These are phyloP conservation scores for Sapajus apella DNA, from an alignment of 2,113 vertebrate species.

Conservation along the genomic window DNA sequence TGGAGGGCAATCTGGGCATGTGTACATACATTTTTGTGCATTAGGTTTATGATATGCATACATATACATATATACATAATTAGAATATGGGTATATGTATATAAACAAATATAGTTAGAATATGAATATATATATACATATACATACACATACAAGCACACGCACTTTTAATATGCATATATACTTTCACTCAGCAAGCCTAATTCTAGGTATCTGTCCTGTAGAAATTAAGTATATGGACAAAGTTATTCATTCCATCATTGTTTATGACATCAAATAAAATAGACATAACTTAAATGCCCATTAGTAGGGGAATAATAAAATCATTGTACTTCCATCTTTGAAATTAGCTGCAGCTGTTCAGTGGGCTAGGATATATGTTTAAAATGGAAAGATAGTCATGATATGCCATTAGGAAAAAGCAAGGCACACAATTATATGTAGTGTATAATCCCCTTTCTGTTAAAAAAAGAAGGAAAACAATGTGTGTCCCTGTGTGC, in stretches of 20 bases:
- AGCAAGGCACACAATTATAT: background rate
- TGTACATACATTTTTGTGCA: background rate
- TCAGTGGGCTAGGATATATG: background rate
- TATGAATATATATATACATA: background rate
- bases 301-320: background rate
- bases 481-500: background rate
- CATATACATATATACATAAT: background rate
- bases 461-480: background rate
- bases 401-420: background rate
- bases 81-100: background rate
- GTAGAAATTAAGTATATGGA: background rate
- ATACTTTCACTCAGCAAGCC: background rate
- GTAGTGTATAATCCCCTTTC: background rate
- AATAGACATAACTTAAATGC: background rate
- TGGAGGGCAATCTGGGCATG: background rate
- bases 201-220: background rate
- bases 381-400: background rate
- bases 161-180: background rate
- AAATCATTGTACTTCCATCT: background rate
- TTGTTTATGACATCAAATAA: background rate
- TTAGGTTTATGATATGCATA: background rate
- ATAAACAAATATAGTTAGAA: background rate
- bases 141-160: background rate
- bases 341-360: background rate
- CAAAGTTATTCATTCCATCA: background rate